phyloP scores from a whole-genome alignment of 2,888 invertebrate species.

The Drosophila atroscutellata region DNA sequence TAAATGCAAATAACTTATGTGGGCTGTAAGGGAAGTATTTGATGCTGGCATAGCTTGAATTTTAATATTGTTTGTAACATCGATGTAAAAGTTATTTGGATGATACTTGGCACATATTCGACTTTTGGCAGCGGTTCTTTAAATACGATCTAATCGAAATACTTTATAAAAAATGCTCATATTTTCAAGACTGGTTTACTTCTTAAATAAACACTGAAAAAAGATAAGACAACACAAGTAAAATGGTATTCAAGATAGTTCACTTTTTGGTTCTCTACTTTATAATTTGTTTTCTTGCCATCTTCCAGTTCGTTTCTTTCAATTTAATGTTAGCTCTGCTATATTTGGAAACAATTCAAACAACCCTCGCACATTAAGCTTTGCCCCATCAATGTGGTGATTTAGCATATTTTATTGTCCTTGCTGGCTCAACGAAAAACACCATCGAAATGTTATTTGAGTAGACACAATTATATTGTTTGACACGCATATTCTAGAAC shows the following conservation, averaged over 20 bases:
- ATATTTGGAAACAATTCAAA: neutral
- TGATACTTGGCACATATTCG: neutral
- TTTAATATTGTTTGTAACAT: neutral
- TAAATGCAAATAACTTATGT: neutral
- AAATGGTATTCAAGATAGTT: neutral
- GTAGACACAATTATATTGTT: conserved; percentile 57
- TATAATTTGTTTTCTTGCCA: neutral
- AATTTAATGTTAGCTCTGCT: neutral
- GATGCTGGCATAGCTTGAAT: no score
- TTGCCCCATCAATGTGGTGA: conserved; percentile 41
- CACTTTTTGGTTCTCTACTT: neutral
- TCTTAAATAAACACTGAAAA: neutral
- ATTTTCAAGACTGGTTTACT: neutral
- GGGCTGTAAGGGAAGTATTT: conserved; percentile 27
- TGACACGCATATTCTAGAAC: conserved; percentile 49
- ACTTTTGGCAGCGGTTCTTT: neutral
- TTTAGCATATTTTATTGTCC: conserved; percentile 62
- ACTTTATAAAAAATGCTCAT: neutral
- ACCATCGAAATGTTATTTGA: conserved; percentile 54
- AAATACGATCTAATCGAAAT: neutral
- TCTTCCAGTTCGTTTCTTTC: neutral
- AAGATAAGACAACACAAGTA: neutral
- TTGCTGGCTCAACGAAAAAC: conserved; percentile 28
- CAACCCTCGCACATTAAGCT: conserved; percentile 34
- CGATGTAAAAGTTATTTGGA: neutral